Base-by-base conservation (phyloP, 2,113 vertebrate genomes). In the Chlorodrepanis virens region DNA sequence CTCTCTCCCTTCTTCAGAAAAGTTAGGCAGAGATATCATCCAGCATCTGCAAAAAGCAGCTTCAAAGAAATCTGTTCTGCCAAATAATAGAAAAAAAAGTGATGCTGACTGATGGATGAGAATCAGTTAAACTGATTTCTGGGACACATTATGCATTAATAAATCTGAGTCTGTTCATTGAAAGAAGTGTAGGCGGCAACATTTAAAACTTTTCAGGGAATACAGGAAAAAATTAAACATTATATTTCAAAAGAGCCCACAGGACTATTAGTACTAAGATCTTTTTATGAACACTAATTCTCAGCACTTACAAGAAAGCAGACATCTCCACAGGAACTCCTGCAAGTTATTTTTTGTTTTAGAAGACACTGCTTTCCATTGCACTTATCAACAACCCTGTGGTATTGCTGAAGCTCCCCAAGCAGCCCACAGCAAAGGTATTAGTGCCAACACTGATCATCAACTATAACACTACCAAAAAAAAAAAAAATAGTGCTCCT, bases 71-170 rank as follows among this genome's bases (percentile, higher is more conserved):
- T 54, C 45, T 16, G 2, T 65, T 90, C 72, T 86, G 40, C 23
- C 75, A 84, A 78, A 64, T 39, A 74, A 83, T 18, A 61, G 31
- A 54, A 90, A 42, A 49, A 70, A 70, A 87, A 76, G 15, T 14
- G 15, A 57, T 95, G 47, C 63, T 91, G 78, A 83, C 40, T 77
- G 85, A 90, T 90, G 80, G 87, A 79, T 74, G 39, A n/a, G 54
- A 96, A 92, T 93, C 87, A 84, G 78, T 96, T 95, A 90, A 91
- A 90, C 56, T 87, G 90, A 97, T 94, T 96, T 95, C 93, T 96
- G 65, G 42, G 87, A 91, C 83, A 82, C 44, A 19, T 90, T 83
- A 90, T 70, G 52, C 37, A 84, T 97, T 92, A 95, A 87, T 92
- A 95, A 97, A 93, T 94, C 82, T 87, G 63, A 95, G 75, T 87